Base-by-base conservation (phyloP, 2,113 vertebrate genomes). In the Colossoma macropomum region DNA sequence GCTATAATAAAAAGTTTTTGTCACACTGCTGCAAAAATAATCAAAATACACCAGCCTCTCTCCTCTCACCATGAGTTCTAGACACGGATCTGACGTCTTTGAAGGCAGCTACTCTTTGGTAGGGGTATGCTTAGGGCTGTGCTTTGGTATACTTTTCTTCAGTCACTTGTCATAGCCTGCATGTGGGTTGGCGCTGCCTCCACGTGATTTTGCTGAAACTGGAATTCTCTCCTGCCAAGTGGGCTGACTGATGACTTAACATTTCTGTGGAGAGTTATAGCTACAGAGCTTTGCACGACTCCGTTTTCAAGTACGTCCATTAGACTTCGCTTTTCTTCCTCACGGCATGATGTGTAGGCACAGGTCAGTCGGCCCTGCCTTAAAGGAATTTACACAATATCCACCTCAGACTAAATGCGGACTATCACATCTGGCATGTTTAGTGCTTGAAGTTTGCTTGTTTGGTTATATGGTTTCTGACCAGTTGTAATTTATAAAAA, bases 171-270 rank as follows among this genome's bases (percentile, higher is more conserved):
- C 62, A 30, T 78, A 23, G 6, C 27, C 19, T 9, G 25, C 11
- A 27, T 30, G 48, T 74, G 71, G 45, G 48, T 3, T 72, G 70
- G 70, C 70, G 6, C 30, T 32, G 69, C 69, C 17, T 41, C 25
- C 59, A 62, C n/a, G 34, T 48, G 73, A 28, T 62, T 77, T 6
- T 41, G 34, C 75, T 77, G 75, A 27, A 45, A 38, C 75, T 63
- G 75, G 32, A 76, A 60, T 62, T 38, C 23, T 54, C 30, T 10
- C 27, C 19, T 52, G 71, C 71, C 68, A 74, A 48, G 70, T 72
- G 70, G 70, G 70, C 3, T 72, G 70, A 72, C 41, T 72, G 70
- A 72, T 72, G 70, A 72, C 41, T 72, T 72, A 41, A 71, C 52
- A 56, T 34, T 60, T 72, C 76, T 62, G 21, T n/a, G 41, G n/a